phyloP scores from a whole-genome alignment of 2,113 vertebrate species.

The Tor tambroides region DNA sequence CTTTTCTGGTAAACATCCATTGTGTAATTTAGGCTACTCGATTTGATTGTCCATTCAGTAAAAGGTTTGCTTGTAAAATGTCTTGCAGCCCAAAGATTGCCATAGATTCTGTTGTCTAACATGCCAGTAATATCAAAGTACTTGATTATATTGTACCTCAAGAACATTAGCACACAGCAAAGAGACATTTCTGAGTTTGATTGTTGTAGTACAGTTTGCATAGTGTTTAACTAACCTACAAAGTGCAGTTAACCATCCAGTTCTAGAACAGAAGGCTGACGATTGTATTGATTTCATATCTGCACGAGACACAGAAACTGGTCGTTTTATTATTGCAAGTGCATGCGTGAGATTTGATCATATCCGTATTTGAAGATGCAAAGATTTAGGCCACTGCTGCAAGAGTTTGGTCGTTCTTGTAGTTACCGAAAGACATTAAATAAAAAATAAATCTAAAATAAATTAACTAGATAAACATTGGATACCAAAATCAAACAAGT shows the following conservation, averaged over 20 bases:
- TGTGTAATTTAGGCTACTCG: constrained; percentile 30
- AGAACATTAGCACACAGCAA: constrained; percentile 17
- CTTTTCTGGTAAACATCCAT: constrained; percentile 25
- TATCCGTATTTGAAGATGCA: neutral
- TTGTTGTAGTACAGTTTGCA: constrained; percentile 41
- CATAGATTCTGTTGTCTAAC: neutral
- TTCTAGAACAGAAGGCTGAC: constrained; percentile 41
- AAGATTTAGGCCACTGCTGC: constrained; percentile 45
- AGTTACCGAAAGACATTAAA: constrained; percentile 53
- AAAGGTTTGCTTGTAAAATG: neutral
- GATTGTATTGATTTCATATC: constrained; percentile 11
- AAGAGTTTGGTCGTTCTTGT: constrained; percentile 50
- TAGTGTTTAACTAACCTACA: constrained; percentile 47
- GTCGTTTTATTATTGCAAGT: constrained; percentile 10
- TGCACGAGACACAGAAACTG: constrained; percentile 24
- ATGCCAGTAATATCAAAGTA: neutral
- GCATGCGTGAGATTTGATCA: constrained; percentile 31
- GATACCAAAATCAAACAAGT: constrained; percentile 52
- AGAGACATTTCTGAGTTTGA: constrained; percentile 39
- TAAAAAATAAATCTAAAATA: constrained; percentile 53
- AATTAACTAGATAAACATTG: constrained; percentile 58
- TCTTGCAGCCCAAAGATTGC: neutral
- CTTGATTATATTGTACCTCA: neutral
- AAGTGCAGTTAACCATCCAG: constrained; percentile 48
- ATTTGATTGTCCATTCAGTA: constrained; percentile 39